phyloP scores from a whole-genome alignment of 2,113 vertebrate species.

The Grammatotria lemairii region DNA sequence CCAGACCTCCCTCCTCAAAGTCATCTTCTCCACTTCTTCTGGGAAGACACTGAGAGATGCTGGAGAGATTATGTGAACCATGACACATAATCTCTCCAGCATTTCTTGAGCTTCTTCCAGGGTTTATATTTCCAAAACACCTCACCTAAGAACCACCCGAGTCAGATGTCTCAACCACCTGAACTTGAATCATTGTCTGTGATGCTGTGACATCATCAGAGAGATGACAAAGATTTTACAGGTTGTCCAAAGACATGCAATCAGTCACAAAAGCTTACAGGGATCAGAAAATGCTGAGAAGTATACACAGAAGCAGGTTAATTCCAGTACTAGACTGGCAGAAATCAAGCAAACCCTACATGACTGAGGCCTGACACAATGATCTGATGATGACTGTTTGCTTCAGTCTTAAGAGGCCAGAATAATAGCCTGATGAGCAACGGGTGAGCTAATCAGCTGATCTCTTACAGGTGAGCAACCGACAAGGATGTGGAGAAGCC shows the following conservation, averaged over 20 bases:
- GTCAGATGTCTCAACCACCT: not conserved
- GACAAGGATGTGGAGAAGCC: not conserved
- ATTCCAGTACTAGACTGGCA: not conserved
- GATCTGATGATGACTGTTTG: not conserved
- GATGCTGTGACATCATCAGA: not conserved
- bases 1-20: not conserved
- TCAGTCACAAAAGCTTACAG: not conserved
- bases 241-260: not conserved
- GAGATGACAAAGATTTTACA: not conserved
- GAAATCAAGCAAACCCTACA: not conserved
- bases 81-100: not conserved
- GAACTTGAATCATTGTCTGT: not conserved
- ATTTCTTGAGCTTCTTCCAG: not conserved
- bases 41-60: not conserved
- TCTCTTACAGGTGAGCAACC: not conserved
- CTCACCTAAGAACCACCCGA: not conserved
- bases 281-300: not conserved
- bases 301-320: not conserved
- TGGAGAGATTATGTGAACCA: not conserved
- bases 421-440: not conserved
- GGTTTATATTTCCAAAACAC: not conserved
- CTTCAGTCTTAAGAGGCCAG: not conserved
- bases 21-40: not conserved
- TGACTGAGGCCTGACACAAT: not conserved
- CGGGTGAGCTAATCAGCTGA: not conserved